These are phyloP conservation scores for Enhydra lutris DNA, from an alignment of 2,113 vertebrate species.

Conservation along the genomic window DNA sequence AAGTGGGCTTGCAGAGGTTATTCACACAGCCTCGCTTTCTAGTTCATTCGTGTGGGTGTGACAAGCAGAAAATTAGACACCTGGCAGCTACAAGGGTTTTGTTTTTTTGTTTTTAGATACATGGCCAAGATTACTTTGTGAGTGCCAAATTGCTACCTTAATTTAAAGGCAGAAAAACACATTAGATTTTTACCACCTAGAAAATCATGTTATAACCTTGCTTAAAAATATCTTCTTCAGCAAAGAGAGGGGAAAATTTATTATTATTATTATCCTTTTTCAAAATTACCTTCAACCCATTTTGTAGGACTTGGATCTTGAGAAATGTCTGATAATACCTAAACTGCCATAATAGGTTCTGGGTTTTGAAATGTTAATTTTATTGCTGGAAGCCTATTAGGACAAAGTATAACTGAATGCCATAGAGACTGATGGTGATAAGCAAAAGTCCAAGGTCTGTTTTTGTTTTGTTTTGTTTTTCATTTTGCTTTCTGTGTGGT, in stretches of 20 bases:
- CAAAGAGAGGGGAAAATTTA: not conserved
- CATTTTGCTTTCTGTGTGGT: not conserved
- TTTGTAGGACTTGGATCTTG: not conserved
- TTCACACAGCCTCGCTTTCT: not conserved
- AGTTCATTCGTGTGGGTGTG: not conserved
- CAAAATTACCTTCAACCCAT: not conserved
- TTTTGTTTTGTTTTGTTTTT: not conserved
- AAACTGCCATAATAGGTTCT: not conserved
- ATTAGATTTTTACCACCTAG: conserved; percentile 36
- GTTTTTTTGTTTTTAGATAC: conserved; percentile 44
- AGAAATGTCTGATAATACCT: not conserved
- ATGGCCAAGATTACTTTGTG: not conserved
- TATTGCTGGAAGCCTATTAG: not conserved
- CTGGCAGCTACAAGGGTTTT: conserved; percentile 49
- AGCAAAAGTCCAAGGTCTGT: not conserved
- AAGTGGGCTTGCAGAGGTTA: not conserved
- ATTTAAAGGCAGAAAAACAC: conserved; percentile 32
- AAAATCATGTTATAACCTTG: conserved; percentile 54
- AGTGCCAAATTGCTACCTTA: conserved; percentile 48
- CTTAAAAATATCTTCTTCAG: conserved; percentile 51
- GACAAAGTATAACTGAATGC: not conserved
- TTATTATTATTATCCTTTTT: not conserved
- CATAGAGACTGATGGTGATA: not conserved
- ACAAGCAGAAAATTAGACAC: not conserved
- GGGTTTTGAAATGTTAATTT: conserved; percentile 37